These are phyloP conservation scores for Cremastinae sp. DNA, from an alignment of 2,888 invertebrate species.

Conservation along the genomic window DNA sequence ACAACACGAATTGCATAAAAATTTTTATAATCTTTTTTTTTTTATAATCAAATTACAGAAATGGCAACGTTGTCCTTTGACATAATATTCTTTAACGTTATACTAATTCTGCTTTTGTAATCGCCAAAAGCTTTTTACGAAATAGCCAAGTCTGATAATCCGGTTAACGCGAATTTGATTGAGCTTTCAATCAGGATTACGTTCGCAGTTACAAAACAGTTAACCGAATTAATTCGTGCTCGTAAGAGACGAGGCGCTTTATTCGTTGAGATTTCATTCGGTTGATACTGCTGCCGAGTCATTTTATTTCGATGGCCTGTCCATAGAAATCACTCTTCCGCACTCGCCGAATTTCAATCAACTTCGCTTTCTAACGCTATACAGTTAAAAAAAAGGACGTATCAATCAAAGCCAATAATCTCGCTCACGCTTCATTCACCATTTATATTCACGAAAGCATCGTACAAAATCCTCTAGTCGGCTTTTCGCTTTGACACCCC, in stretches of 20 bases:
- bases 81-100: not conserved
- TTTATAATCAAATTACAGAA: not conserved
- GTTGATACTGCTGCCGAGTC: too few species aligned
- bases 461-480: too few species aligned
- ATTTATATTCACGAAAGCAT: too few species aligned
- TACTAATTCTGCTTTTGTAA: not conserved
- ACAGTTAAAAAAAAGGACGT: too few species aligned
- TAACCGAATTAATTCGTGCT: not conserved
- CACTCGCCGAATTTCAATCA: too few species aligned
- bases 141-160: constrained; percentile 15
- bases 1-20: not conserved
- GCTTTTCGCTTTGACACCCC: too few species aligned
- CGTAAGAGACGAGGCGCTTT: not conserved
- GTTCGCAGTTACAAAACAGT: constrained; percentile 17
- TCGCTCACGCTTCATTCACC: too few species aligned
- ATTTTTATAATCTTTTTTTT: too few species aligned
- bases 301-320: too few species aligned
- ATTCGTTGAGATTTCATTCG: not conserved
- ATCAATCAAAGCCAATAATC: too few species aligned
- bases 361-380: too few species aligned
- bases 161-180: constrained; percentile 39
- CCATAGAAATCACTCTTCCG: too few species aligned
- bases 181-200: constrained; percentile 29
- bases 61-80: not conserved
- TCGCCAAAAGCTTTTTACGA: not conserved